phyloP scores from a whole-genome alignment of 2,888 invertebrate species.

The Mongoloraphidia duomilia region DNA sequence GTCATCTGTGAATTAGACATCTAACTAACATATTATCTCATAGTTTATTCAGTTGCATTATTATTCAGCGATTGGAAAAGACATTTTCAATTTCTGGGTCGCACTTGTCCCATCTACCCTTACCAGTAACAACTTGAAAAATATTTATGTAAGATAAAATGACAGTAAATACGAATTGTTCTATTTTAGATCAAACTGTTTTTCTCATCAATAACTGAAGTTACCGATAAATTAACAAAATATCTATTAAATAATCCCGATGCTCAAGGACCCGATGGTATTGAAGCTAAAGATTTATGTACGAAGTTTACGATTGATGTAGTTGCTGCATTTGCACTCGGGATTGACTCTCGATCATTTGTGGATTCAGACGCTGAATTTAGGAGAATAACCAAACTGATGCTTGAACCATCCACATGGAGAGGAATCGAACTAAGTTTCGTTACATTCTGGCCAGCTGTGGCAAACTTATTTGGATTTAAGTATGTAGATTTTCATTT shows the following conservation, averaged over 20 bases:
- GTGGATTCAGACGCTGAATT: constrained; percentile 11
- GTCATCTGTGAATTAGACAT: no score
- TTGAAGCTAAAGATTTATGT: neutral
- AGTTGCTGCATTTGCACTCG: constrained; percentile 9
- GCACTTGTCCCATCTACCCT: no score
- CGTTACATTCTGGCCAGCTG: constrained; percentile 1
- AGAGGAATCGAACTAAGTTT: constrained; percentile 1
- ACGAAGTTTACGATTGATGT: constrained; percentile 11
- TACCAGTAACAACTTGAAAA: no score
- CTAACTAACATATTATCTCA: no score
- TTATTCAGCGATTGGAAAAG: no score
- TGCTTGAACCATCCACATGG: constrained; percentile 4
- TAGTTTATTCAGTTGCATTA: no score
- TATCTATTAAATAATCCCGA: neutral
- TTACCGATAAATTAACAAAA: neutral
- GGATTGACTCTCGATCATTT: constrained; percentile 9
- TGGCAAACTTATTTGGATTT: neutral
- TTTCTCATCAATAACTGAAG: neutral
- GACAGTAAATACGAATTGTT: no score
- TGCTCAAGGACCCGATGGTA: neutral
- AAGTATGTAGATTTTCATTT: no score
- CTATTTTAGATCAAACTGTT: constrained; percentile 1
- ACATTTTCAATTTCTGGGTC: no score
- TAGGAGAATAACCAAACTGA: constrained; percentile 5
- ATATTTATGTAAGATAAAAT: no score